Conservation (phyloP, 2,797 vertebrate genomes). For the Catamblyrhynchus diadema region DNA sequence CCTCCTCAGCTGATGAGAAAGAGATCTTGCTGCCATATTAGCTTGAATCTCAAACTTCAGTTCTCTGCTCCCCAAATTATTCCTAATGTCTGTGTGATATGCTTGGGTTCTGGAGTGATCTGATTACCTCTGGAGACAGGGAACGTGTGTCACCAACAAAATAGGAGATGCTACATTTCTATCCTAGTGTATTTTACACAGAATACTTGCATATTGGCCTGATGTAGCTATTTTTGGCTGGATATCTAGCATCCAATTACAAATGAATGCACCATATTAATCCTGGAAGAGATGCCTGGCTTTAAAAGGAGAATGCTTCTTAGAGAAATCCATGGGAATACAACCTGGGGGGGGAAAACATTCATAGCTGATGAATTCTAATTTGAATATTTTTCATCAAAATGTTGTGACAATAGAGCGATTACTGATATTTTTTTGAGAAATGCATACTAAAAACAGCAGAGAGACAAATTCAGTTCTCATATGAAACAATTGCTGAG, state of each 20-base stretch:
- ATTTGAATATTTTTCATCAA: not conserved
- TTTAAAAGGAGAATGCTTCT: not conserved
- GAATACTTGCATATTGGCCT: not conserved
- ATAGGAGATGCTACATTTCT: not conserved
- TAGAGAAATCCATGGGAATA: not conserved
- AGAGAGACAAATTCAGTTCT: not conserved
- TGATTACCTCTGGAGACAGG: not conserved
- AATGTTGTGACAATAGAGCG: not conserved
- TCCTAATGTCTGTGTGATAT: not conserved
- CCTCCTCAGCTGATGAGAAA: not conserved
- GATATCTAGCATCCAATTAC: not conserved
- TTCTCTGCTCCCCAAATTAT: not conserved
- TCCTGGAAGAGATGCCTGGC: not conserved
- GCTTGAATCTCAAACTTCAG: not conserved
- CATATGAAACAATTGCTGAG: not conserved
- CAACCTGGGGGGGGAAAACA: not conserved
- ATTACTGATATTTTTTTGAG: not conserved
- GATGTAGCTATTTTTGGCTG: not conserved
- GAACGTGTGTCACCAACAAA: not conserved
- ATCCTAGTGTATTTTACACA: not conserved
- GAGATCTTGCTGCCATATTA: not conserved
- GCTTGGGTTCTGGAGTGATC: not conserved
- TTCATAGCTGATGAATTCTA: not conserved
- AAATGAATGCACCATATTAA: not conserved
- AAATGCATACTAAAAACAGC: not conserved